Conservation (phyloP, 2,797 vertebrate species). For the Microctenopoma lineatum region DNA sequence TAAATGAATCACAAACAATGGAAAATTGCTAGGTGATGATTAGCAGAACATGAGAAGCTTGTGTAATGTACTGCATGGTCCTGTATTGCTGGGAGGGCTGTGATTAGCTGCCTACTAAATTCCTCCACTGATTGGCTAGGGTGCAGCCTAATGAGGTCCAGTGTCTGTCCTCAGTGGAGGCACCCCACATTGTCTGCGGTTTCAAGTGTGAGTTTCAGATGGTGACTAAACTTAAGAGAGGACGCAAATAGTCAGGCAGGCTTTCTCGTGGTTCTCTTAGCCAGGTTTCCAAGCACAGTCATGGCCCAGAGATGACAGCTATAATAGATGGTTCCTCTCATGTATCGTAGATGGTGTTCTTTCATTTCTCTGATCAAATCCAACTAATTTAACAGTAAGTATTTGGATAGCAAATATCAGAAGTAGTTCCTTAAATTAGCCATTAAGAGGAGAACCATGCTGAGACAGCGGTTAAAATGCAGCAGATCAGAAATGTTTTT, state of each 20-base stretch:
- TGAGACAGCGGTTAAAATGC: neutral
- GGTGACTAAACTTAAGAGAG: constrained; percentile 67
- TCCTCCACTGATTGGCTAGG: constrained; percentile 64
- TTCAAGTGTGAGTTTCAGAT: constrained; percentile 75
- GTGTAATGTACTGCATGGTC: constrained; percentile 51
- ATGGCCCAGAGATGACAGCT: constrained; percentile 50
- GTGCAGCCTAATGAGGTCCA: constrained; percentile 56
- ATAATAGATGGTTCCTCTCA: constrained; percentile 45
- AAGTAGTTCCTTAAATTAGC: constrained; percentile 3
- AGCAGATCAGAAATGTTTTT: neutral
- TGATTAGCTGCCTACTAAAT: constrained; percentile 61
- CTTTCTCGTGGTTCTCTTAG: constrained; percentile 46
- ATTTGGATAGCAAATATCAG: neutral
- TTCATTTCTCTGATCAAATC: constrained; percentile 14
- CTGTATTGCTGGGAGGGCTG: constrained; percentile 50
- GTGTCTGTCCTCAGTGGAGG: constrained; percentile 64
- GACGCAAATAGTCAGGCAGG: constrained; percentile 74
- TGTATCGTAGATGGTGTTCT: constrained; percentile 36
- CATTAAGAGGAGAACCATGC: neutral
- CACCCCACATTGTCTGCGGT: constrained; percentile 73
- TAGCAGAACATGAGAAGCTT: constrained; percentile 53
- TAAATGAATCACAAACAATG: constrained; percentile 29
- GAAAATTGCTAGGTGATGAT: constrained; percentile 57
- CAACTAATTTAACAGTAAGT: neutral
- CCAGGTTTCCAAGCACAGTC: constrained; percentile 68